phyloP scores from a whole-genome alignment of 2,113 vertebrate genomes.

The Dryoscopus gambensis region DNA sequence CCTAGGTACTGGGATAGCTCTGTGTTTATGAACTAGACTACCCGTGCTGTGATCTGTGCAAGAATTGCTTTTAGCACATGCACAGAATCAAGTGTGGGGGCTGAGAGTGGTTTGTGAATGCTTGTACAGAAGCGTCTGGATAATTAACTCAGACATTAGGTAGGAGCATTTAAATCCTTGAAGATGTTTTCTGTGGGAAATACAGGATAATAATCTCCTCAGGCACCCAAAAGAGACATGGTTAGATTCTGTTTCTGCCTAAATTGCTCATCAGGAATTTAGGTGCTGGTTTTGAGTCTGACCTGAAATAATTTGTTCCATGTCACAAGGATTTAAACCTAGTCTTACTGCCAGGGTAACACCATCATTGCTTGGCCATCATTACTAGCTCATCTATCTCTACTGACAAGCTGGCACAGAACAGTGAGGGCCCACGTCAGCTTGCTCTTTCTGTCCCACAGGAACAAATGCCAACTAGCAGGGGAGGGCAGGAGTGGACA shows the following conservation, averaged over 20 bases:
- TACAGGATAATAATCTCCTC: neutral
- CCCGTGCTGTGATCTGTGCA: accelerated
- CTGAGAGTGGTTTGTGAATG: neutral
- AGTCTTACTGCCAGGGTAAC: neutral
- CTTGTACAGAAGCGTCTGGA: neutral
- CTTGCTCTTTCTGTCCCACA: neutral
- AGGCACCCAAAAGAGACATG: neutral
- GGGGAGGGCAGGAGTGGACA: neutral
- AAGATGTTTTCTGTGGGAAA: neutral
- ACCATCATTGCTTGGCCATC: neutral
- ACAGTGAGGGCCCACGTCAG: neutral
- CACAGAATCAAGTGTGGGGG: neutral
- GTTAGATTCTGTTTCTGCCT: neutral
- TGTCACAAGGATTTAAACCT: neutral
- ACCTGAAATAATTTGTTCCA: neutral
- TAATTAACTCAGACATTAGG: neutral
- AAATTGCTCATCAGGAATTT: neutral
- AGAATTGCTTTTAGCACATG: neutral
- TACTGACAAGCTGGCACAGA: neutral
- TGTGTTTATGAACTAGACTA: neutral
- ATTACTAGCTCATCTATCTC: neutral
- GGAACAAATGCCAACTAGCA: neutral
- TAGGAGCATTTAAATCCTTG: neutral
- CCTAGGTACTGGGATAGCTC: neutral
- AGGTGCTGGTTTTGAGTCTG: neutral